Evolutionary conservation across 2,888 invertebrate genomes (phyloP), one percentile per base, ranked within the genome.

Genomic region (Drosophila differens): DNA sequence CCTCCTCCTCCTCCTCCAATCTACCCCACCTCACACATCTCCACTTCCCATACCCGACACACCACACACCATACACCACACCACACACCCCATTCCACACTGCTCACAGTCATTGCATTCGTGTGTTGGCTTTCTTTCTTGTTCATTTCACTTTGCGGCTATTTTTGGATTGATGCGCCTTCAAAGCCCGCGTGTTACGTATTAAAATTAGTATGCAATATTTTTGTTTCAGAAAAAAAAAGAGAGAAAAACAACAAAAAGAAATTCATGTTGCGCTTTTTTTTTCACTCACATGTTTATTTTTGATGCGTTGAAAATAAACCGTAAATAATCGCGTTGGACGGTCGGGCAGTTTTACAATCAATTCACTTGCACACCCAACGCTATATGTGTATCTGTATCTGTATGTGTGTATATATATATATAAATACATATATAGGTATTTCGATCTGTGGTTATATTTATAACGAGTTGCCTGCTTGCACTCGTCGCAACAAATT

Each of bases 181-280:
- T 81, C 90, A 81, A 90, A 89, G 81, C 74, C 86, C 82, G 89
- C 82, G 83, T 83, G 85, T 90, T 89, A 89, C 74, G 90, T 90
- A 87, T 87, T 87, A 90, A 87, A 90, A 87, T 87, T 86, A 87
- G 87, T 87, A 86, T 89, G 87, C 90, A 89, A 90, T 89, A 90
- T 90, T 90, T 90, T 83, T 83, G 82, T 88, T 76, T 79, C 63
- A 76, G 60, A 39, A 53, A 49, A 53, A 59, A 49, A 53, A 47
- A 61, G 9, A 44, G 60, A n/a, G 4, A 58, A 64, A 54, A 9
- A 25, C 64, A 62, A 70, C 51, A 71, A 53, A 58, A 67, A 82
- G 67, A 76, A 73, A 70, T 71, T 71, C 79, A 86, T 81, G 74
- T 75, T 76, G 79, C 72, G 73, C 51, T 81, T 73, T 85, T 54